These are phyloP conservation scores for Pteropus alecto DNA, from an alignment of 2,113 vertebrate species.

Conservation along the genomic window DNA sequence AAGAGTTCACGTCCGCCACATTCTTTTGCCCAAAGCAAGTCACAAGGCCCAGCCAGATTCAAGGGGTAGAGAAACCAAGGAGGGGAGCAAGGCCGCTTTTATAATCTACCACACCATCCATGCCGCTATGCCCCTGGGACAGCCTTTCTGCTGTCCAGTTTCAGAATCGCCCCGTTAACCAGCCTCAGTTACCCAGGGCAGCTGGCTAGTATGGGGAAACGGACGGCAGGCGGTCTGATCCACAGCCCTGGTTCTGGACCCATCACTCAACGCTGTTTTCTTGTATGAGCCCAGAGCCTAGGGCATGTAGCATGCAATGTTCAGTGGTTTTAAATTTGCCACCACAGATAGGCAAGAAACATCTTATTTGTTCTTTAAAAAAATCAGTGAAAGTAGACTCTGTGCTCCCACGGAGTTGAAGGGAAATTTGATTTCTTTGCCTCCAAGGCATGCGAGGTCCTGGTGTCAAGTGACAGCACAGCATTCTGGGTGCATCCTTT, in stretches of 20 bases:
- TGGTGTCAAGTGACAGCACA: not conserved
- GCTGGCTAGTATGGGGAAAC: not conserved
- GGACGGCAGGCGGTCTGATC: not conserved
- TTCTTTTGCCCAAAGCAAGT: not conserved
- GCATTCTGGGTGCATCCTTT: not conserved
- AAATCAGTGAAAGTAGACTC: not conserved
- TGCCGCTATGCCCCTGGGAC: not conserved
- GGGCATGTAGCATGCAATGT: fast-evolving
- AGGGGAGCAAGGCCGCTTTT: not conserved
- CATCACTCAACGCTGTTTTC: not conserved
- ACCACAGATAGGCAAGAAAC: not conserved
- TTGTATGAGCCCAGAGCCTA: not conserved
- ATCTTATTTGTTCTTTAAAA: not conserved
- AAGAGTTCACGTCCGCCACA: not conserved
- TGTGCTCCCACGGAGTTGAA: not conserved
- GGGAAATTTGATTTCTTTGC: not conserved
- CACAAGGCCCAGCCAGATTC: not conserved
- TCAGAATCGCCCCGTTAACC: not conserved
- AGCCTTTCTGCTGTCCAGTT: not conserved
- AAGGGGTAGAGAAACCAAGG: not conserved
- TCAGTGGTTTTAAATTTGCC: not conserved
- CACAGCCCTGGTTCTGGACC: fast-evolving
- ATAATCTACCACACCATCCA: no score
- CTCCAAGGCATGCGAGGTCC: not conserved
- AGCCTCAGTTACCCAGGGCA: not conserved